Conservation (phyloP, 2,113 vertebrate species). For the Charina bottae region DNA sequence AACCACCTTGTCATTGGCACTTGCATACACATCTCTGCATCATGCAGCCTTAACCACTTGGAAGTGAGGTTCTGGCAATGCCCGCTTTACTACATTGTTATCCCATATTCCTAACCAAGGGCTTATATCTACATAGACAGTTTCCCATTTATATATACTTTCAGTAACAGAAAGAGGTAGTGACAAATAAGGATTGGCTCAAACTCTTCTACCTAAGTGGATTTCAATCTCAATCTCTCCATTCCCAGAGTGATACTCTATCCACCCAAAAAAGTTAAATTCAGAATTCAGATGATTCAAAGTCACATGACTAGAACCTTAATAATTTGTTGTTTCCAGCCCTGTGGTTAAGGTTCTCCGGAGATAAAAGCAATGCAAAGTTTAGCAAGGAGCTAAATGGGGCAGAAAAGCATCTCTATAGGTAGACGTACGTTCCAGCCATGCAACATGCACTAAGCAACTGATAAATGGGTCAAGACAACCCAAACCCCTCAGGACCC, state of each 20-base stretch:
- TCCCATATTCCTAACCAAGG: neutral
- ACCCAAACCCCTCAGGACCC: neutral
- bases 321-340: neutral
- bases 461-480: neutral
- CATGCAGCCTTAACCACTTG: neutral
- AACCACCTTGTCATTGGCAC: neutral
- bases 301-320: neutral
- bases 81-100: neutral
- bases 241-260: neutral
- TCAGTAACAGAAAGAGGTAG: neutral
- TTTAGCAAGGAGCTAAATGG: too few species aligned
- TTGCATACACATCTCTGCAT: neutral
- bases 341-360: neutral
- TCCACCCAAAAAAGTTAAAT: neutral
- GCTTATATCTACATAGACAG: neutral
- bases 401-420: neutral
- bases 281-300: neutral
- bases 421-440: neutral
- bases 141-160: too few species aligned
- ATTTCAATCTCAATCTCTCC: neutral
- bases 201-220: neutral
- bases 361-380: neutral
- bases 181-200: neutral
- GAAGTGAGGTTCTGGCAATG: neutral
- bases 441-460: neutral